Conservation (phyloP, 2,888 invertebrate species). For the Adineta ricciae region DNA sequence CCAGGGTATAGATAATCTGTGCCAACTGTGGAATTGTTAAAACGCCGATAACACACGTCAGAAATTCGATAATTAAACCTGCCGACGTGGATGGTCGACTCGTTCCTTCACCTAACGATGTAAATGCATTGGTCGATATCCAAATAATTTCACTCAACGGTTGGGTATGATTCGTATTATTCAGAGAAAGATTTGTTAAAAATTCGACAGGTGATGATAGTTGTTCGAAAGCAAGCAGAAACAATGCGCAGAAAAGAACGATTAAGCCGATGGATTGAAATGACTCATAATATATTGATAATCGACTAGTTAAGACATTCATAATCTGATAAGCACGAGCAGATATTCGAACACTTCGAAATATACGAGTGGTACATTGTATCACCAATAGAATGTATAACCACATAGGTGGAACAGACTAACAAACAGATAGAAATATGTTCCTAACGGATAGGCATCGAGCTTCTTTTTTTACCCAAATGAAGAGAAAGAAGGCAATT, state of each 20-base stretch:
- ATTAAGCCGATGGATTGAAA: not conserved
- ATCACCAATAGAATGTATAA: not conserved
- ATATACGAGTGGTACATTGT: not conserved
- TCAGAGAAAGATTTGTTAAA: not conserved
- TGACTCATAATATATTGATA: not conserved
- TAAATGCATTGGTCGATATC: not conserved
- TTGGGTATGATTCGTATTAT: not conserved
- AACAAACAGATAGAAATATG: not conserved
- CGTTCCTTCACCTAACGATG: not conserved
- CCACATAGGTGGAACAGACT: not conserved
- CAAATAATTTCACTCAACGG: conserved; percentile 4
- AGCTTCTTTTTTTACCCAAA: not conserved
- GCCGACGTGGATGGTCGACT: not conserved
- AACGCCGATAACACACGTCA: conserved; percentile 2
- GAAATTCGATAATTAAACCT: not conserved
- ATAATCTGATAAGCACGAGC: not conserved
- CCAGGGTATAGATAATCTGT: not conserved
- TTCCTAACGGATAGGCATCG: too few relatives aligned
- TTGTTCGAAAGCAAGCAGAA: not conserved
- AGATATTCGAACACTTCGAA: not conserved
- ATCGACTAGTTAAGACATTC: not conserved
- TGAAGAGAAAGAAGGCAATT: not conserved
- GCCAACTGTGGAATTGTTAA: conserved; percentile 13
- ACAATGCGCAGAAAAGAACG: not conserved
- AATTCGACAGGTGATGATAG: not conserved